Conservation (phyloP, 2,113 vertebrate genomes). For the Dipodomys stephensi region DNA sequence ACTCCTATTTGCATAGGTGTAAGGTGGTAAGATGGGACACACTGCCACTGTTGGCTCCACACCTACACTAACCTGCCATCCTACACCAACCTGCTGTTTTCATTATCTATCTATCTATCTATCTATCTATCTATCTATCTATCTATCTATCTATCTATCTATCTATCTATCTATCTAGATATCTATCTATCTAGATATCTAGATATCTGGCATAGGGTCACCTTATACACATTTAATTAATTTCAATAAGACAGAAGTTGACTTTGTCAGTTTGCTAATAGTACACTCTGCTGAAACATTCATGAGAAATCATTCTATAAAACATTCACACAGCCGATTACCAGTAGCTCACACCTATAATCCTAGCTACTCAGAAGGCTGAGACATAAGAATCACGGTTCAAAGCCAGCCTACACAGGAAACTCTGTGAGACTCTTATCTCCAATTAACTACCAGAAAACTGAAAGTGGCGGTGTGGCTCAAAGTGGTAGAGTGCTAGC, state of each 20-base stretch:
- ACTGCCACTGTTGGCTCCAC: rapidly evolving
- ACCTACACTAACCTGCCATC: rapidly evolving
- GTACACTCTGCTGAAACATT: background rate
- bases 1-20: background rate
- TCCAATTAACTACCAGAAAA: too few relatives aligned
- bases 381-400: too few relatives aligned
- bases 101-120: too few relatives aligned
- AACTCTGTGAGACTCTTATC: too few relatives aligned
- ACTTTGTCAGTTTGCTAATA: background rate
- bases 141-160: background rate
- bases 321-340: background rate
- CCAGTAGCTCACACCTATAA: too few relatives aligned
- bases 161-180: background rate
- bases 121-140: background rate
- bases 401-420: too few relatives aligned
- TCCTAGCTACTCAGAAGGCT: too few relatives aligned
- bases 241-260: background rate
- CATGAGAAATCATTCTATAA: background rate
- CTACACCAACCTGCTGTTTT: background rate
- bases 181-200: background rate
- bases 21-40: background rate
- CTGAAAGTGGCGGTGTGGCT: too few relatives aligned
- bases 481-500: too few relatives aligned
- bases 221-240: background rate
- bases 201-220: background rate